Evolutionary conservation across 2,888 invertebrate species (phyloP), one percentile per base, ranked within the genome.

Genomic region (Mesorhabditis sp.): DNA sequence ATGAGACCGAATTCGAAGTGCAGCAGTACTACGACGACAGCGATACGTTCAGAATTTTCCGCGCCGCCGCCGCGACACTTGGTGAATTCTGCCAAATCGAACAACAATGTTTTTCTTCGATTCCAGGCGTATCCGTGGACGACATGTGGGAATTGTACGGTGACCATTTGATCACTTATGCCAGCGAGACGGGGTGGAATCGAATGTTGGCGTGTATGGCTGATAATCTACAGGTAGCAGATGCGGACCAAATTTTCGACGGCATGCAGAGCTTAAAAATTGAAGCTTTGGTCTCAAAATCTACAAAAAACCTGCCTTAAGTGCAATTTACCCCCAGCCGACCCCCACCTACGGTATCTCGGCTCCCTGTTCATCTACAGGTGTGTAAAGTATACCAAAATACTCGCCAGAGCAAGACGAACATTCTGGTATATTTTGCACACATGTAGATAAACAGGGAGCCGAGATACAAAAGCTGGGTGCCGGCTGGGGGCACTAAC

Each of bases 71-170:
- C 4, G 70, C 72, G 4, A 76, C 79, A 61, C 63, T 82, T 61
- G 80, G 81, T 75, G 66, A 2, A 2, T 68, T 45, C 13, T n/a
- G 45, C 0, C 4, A 4, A 13, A 28, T 10, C 63, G 10, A n/a
- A n/a, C 15, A 65, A 41, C 6, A 4, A 65, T 43, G 13, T 42
- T 15, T 4, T 41, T 7, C 7, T 62, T 64, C 7, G 2, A 58
- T 64, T 70, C 5, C n/a, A 81, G 81, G 76, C 4, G 67, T 77
- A 6, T 78, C 79, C 1, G 78, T 79, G 0, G 82, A 83, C 66
- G 81, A 80, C 7, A 75, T 81, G 66, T 82, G 80, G 77, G 82
- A 83, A 62, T 71, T 76, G 74, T 82, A 82, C 68, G 83, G 83
- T 3, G 80, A 79, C 45, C 79, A 76, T 66, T 69, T 83, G 45